Conservation (phyloP, 2,797 vertebrate genomes). For the Balearica regulorum region DNA sequence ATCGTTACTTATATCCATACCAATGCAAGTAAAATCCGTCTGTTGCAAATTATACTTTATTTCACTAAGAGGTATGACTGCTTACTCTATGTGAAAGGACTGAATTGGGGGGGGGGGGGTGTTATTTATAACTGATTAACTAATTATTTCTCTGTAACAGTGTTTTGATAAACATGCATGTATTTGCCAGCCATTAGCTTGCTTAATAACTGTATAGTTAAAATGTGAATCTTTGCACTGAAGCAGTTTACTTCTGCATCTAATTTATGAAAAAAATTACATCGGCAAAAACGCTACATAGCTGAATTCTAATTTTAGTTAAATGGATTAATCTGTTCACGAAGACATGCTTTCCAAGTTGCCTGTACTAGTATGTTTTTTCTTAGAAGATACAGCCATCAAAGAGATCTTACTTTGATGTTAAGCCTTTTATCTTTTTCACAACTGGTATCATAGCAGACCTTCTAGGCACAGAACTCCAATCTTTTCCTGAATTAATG, state of each 20-base stretch:
- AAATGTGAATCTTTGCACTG: slow-evolving; percentile 43
- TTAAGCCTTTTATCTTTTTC: background rate
- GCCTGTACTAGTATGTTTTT: background rate
- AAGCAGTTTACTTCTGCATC: slow-evolving; percentile 53
- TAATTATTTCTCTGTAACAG: slow-evolving; percentile 41
- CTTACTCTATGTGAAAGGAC: slow-evolving; percentile 18
- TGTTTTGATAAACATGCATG: slow-evolving; percentile 68
- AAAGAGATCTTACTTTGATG: background rate
- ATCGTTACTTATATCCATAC: background rate
- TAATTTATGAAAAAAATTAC: slow-evolving; percentile 39
- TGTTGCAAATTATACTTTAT: slow-evolving; percentile 54
- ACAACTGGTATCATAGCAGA: background rate
- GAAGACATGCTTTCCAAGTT: slow-evolving; percentile 22
- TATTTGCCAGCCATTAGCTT: slow-evolving; percentile 53
- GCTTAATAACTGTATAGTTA: slow-evolving; percentile 53
- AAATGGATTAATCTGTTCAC: slow-evolving; percentile 35
- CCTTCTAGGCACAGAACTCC: background rate
- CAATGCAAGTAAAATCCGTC: background rate
- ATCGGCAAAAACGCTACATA: slow-evolving; percentile 47
- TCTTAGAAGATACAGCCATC: background rate
- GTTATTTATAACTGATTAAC: slow-evolving; percentile 33
- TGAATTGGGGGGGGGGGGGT: background rate
- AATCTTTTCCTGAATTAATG: background rate
- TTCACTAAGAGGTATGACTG: slow-evolving; percentile 25
- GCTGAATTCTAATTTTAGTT: background rate